These are phyloP conservation scores for Cotesia congregata DNA, from an alignment of 2,888 invertebrate species.

Conservation along the genomic window DNA sequence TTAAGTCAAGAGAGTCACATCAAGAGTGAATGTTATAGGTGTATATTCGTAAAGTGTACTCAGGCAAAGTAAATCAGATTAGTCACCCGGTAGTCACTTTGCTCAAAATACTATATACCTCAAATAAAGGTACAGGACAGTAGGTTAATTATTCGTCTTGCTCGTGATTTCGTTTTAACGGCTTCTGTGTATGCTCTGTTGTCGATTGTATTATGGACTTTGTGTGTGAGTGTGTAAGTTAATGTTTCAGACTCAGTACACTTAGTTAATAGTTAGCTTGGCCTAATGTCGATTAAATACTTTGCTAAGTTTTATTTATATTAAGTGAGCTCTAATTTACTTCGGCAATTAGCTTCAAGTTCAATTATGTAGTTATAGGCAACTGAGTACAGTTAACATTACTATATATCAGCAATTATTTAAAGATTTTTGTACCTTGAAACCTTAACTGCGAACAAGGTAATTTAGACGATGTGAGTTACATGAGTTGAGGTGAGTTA, in stretches of 20 bases:
- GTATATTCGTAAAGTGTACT: conserved; percentile 17
- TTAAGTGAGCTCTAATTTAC: neutral
- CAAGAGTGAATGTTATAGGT: neutral
- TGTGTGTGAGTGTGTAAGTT: neutral
- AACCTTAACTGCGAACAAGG: no score
- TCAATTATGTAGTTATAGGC: no score
- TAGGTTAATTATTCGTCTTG: conserved; percentile 27
- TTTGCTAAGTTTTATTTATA: neutral
- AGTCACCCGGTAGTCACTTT: conserved; percentile 20
- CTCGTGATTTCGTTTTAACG: conserved; percentile 30
- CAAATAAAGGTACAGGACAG: neutral
- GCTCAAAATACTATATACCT: neutral
- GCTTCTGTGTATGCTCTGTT: conserved; percentile 6
- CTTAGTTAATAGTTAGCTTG: no score
- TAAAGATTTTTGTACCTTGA: neutral
- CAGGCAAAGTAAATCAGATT: conserved; percentile 17
- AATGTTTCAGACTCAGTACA: neutral
- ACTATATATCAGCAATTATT: neutral
- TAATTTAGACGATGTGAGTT: no score
- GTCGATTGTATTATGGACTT: neutral
- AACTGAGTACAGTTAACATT: no score
- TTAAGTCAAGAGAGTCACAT: neutral
- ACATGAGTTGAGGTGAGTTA: no score
- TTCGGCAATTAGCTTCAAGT: neutral
- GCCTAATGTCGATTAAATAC: conserved; percentile 9